Evolutionary conservation across 2,113 vertebrate species (phyloP).

Genomic region (Arenaria interpres): DNA sequence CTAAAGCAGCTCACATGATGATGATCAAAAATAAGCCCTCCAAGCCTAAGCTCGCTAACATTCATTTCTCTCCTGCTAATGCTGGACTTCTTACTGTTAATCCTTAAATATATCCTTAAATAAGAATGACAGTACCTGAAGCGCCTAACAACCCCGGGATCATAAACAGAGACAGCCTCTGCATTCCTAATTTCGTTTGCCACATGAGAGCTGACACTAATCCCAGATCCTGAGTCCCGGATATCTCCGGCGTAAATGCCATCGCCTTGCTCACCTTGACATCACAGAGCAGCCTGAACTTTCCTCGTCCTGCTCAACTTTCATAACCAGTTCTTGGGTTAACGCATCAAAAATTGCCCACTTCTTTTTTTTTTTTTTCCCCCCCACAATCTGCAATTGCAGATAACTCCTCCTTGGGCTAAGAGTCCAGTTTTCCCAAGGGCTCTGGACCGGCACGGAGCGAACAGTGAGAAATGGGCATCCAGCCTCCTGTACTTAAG

Average conservation of each 20-base stretch:
- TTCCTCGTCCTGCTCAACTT: slow-evolving; percentile 34
- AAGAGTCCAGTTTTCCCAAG: not conserved
- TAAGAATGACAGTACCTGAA: slow-evolving; percentile 66
- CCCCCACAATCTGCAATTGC: not conserved
- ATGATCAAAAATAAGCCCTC: slow-evolving; percentile 66
- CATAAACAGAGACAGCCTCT: slow-evolving; percentile 58
- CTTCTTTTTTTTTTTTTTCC: not conserved
- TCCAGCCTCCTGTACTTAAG: not conserved
- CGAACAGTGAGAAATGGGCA: not conserved
- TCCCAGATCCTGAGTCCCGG: slow-evolving; percentile 25
- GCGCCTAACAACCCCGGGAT: slow-evolving; percentile 46
- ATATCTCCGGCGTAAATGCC: slow-evolving; percentile 40
- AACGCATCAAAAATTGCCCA: rapidly evolving
- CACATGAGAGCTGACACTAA: slow-evolving; percentile 65
- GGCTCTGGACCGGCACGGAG: not conserved
- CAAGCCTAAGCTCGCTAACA: slow-evolving; percentile 62
- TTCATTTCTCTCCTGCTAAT: slow-evolving; percentile 60
- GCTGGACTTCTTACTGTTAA: slow-evolving; percentile 67
- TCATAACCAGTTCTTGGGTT: not conserved
- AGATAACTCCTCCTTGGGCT: rapidly evolving
- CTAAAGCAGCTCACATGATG: slow-evolving; percentile 61
- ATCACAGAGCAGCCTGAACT: slow-evolving; percentile 21
- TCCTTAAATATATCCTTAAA: slow-evolving; percentile 67
- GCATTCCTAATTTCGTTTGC: slow-evolving; percentile 60
- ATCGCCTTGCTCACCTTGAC: slow-evolving; percentile 56